Conservation (phyloP, 2,113 vertebrate genomes). For the Piaya cayana region DNA sequence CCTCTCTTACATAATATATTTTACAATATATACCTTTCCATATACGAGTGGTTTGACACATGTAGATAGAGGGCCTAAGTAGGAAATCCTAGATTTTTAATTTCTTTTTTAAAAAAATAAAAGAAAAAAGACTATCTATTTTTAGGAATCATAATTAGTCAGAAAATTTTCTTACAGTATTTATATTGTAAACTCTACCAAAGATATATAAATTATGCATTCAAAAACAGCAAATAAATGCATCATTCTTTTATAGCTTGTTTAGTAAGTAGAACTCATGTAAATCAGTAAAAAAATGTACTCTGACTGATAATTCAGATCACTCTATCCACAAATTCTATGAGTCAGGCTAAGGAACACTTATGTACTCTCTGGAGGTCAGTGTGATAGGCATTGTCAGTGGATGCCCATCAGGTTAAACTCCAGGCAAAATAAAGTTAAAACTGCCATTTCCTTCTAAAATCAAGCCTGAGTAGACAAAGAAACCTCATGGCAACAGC, state of each 20-base stretch:
- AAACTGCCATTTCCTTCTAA: constrained; percentile 27
- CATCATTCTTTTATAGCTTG: neutral
- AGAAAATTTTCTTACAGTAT: neutral
- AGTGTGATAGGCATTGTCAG: neutral
- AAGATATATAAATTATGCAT: neutral
- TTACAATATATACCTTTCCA: neutral
- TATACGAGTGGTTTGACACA: neutral
- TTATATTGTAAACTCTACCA: neutral
- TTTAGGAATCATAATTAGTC: neutral
- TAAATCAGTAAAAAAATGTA: neutral
- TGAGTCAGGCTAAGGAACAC: neutral
- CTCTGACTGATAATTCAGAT: neutral
- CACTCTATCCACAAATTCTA: neutral
- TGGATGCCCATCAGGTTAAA: neutral
- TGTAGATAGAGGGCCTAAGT: neutral
- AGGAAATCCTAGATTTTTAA: neutral
- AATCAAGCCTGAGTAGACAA: neutral
- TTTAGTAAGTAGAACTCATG: neutral
- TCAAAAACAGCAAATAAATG: neutral
- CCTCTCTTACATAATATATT: neutral
- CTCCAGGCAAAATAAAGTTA: constrained; percentile 16
- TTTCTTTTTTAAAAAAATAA: neutral
- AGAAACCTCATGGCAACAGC: neutral
- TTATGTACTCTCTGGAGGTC: neutral
- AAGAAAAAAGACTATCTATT: neutral